These are phyloP conservation scores for Bursaphelenchus mucronatus DNA, from an alignment of 1,140 invertebrate genomes.

Conservation along the genomic window DNA sequence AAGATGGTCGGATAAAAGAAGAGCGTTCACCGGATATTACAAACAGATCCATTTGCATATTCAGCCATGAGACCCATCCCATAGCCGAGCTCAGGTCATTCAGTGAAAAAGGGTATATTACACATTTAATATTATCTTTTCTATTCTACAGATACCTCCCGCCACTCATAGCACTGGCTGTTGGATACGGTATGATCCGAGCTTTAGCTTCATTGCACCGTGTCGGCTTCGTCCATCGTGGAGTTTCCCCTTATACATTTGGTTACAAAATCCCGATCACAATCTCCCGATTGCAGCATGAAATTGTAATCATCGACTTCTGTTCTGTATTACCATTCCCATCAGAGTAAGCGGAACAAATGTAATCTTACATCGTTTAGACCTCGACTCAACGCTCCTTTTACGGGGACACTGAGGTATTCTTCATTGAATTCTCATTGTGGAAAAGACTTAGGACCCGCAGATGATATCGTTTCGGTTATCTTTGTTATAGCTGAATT, in stretches of 20 bases:
- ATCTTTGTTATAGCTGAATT: slow-evolving; percentile 35
- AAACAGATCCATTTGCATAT: slow-evolving; percentile 6
- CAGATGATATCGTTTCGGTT: slow-evolving; percentile 31
- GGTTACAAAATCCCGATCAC: slow-evolving; percentile 18
- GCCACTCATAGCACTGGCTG: slow-evolving; percentile 19
- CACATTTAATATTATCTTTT: not conserved
- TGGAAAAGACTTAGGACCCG: slow-evolving; percentile 22
- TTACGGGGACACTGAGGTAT: slow-evolving; percentile 27
- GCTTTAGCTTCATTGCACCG: slow-evolving; percentile 36
- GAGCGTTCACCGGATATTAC: not conserved
- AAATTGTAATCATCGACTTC: slow-evolving; percentile 24
- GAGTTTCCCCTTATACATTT: slow-evolving; percentile 28
- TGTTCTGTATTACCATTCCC: slow-evolving; percentile 32
- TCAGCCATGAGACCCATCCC: slow-evolving; percentile 7
- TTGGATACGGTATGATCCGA: slow-evolving; percentile 25
- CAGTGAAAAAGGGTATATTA: slow-evolving; percentile 1
- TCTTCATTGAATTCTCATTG: slow-evolving; percentile 15
- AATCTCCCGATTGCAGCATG: slow-evolving; percentile 6
- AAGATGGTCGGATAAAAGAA: slow-evolving; percentile 1
- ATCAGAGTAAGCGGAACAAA: not conserved
- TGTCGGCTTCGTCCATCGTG: slow-evolving; percentile 30
- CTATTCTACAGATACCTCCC: slow-evolving; percentile 18
- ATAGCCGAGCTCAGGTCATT: not conserved
- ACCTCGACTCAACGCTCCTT: slow-evolving; percentile 22
- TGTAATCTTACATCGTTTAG: not conserved